Evolutionary conservation across 2,888 invertebrate species (phyloP), one percentile per base, ranked within the genome.

Genomic region (Caradrina kadenii): DNA sequence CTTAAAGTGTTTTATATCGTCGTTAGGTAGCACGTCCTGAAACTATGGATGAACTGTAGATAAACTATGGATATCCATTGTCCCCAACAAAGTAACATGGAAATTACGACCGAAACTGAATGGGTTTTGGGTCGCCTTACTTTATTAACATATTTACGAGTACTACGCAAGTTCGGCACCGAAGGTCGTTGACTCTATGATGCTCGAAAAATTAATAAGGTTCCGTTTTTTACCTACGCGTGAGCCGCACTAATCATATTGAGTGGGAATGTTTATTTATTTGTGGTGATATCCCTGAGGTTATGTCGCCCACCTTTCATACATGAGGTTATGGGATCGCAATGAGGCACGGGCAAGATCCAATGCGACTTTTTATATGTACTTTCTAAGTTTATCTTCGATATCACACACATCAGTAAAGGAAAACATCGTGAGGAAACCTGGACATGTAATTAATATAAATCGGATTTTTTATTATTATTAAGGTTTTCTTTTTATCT

Each of bases 91-190:
- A 80, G 78, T 83, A 76, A 74, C 77, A 71, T 72, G 63, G 67
- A 75, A 83, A 77, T 74, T 83, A 80, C 78, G 73, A 85, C 70
- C 69, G 63, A 69, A 77, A 70, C 75, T 74, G 72, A 76, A 85
- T 79, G 77, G 73, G 66, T 71, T 84, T 74, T 56, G 69, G 81
- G 74, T 73, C 65, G 73, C 54, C 60, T 71, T 55, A 66, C 70
- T 76, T 66, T 68, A 82, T 69, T 85, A 83, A 80, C 70, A 85
- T 83, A 83, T 82, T 82, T 85, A 82, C 85, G 85, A 85, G 83
- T 73, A 60, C 65, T 73, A 80, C 81, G 73, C 73, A 80, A 82
- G 71, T 67, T 75, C 72, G 63, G 53, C 15, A 48, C 63, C 55
- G 69, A 84, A 84, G 85, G 82, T 70, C 72, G 49, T 79, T 76